Percentiles rank a stretch among this genome's conserved stretches.
These are phyloP conservation scores for Batillaria attramentaria DNA, from an alignment of 1,140 invertebrate species.

Conservation along the genomic window DNA sequence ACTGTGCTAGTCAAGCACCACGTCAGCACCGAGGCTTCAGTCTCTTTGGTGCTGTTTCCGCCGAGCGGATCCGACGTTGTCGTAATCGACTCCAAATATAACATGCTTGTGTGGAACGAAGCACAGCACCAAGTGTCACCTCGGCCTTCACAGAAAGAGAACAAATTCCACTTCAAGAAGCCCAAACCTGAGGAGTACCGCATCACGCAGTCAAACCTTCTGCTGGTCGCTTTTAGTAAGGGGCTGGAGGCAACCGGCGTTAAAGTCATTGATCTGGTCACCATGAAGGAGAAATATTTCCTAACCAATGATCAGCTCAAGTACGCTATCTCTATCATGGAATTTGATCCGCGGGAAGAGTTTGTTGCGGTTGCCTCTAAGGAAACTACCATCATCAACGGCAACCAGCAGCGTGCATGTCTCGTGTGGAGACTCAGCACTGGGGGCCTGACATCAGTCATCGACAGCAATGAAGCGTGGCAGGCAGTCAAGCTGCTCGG, in stretches of 20 bases:
- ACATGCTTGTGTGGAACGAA: not conserved
- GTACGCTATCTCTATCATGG: conserved; percentile 29
- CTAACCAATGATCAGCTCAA: conserved; percentile 27
- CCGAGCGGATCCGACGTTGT: not conserved
- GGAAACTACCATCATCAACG: not conserved
- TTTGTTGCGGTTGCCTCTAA: conserved; percentile 31
- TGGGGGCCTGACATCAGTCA: conserved; percentile 3
- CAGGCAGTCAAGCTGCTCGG: conserved; percentile 12
- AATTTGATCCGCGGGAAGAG: conserved; percentile 38
- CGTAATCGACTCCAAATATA: not conserved
- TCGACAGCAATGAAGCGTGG: not conserved
- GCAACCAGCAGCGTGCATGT: not conserved
- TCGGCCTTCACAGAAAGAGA: conserved; percentile 4
- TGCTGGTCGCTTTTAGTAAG: not conserved
- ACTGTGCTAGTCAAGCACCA: conserved; percentile 25
- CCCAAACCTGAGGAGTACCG: conserved; percentile 1
- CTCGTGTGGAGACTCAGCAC: conserved; percentile 13
- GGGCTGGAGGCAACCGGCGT: not conserved
- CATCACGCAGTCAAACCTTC: conserved; percentile 17
- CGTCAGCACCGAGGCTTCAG: conserved; percentile 1
- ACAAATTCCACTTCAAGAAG: not conserved
- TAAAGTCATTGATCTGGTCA: conserved; percentile 33
- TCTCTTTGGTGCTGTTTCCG: not conserved
- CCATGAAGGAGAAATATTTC: conserved; percentile 21
- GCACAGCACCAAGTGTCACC: not conserved